Percentiles rank a stretch among this genome's conserved stretches.
Evolutionary conservation across 1,140 invertebrate genomes (phyloP).

Genomic region (Babylonia areolata): DNA sequence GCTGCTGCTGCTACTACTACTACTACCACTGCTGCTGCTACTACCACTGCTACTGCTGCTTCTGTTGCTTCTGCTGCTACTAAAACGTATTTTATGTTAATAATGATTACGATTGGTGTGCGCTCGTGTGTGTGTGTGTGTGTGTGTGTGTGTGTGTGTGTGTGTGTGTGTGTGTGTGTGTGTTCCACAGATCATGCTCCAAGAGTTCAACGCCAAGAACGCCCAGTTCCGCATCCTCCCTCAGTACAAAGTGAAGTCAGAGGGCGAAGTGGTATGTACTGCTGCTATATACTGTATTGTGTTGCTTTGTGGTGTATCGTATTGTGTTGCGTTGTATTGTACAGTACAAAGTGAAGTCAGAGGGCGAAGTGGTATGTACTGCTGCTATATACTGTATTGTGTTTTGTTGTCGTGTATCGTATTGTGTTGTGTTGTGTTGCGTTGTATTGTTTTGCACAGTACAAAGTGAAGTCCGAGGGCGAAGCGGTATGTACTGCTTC

Average conservation of each 20-base stretch:
- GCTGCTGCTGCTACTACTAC: too few relatives aligned
- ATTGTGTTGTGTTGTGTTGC: background rate
- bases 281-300: background rate
- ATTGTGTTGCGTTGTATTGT: background rate
- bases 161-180: background rate
- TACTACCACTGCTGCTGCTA: too few relatives aligned
- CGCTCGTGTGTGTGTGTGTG: background rate
- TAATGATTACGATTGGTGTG: too few relatives aligned
- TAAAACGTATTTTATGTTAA: too few relatives aligned
- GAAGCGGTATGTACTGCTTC: constrained; percentile 71
- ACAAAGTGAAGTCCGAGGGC: constrained; percentile 77
- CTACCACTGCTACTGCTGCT: too few relatives aligned
- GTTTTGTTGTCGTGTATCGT: too few relatives aligned
- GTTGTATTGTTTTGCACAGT: constrained; percentile 51
- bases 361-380: constrained; percentile 75
- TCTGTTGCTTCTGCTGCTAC: too few relatives aligned
- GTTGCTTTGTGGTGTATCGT: too few relatives aligned
- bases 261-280: constrained; percentile 75
- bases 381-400: background rate
- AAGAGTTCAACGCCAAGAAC: constrained; percentile 75
- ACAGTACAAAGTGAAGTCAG: constrained; percentile 77
- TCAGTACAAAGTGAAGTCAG: constrained; percentile 76
- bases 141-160: background rate
- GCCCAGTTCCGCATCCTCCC: constrained; percentile 75
- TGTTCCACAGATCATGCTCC: constrained; percentile 69